Conservation (phyloP, 2,888 invertebrate genomes). For the Phaonia tiefii region DNA sequence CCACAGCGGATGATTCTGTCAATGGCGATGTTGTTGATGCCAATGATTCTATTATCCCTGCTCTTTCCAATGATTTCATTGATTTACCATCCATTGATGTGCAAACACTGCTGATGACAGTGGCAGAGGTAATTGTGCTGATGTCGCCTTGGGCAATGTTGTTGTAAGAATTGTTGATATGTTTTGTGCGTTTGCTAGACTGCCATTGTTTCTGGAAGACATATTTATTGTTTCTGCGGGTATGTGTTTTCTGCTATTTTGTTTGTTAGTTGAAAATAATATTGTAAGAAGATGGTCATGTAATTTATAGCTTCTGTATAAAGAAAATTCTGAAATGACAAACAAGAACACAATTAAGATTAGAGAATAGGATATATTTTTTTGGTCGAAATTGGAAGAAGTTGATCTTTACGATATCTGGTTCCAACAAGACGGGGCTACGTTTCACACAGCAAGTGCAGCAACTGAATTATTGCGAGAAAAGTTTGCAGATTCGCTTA, state of each 20-base stretch:
- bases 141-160: slow-evolving; percentile 23
- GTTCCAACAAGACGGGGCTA: too few species aligned
- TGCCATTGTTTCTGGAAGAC: slow-evolving; percentile 56
- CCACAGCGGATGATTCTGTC: slow-evolving; percentile 17
- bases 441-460: too few species aligned
- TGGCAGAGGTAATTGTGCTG: slow-evolving; percentile 6
- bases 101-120: too few species aligned
- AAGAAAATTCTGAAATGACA: slow-evolving; percentile 56
- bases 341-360: too few species aligned
- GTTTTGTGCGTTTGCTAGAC: slow-evolving; percentile 52
- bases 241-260: slow-evolving; percentile 40
- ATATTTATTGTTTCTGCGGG: slow-evolving; percentile 53
- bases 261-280: slow-evolving; percentile 43
- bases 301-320: too few species aligned
- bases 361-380: too few species aligned
- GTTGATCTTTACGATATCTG: too few species aligned
- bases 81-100: too few species aligned
- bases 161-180: slow-evolving; percentile 44
- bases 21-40: slow-evolving; percentile 67
- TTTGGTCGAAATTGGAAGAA: too few species aligned
- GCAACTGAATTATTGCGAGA: too few species aligned
- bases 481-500: too few species aligned
- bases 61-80: slow-evolving; percentile 51
- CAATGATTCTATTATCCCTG: slow-evolving; percentile 50
- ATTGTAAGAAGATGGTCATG: too few species aligned